Conservation (phyloP, 1,140 invertebrate species). For the Aleiodes sp. region DNA sequence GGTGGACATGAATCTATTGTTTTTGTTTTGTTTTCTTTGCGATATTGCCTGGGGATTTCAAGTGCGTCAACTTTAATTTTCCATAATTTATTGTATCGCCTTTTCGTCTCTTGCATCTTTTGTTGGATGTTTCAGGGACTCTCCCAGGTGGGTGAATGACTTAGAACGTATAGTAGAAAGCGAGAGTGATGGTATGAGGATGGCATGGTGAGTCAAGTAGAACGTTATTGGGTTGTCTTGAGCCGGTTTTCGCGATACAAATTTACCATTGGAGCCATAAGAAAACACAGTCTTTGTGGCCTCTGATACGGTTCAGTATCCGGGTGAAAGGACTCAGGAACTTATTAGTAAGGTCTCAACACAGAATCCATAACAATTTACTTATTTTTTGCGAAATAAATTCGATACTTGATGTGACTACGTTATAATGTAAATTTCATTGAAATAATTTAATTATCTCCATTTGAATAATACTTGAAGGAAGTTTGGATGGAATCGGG, state of each 20-base stretch:
- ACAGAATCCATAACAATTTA: conserved; percentile 7
- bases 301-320: background rate
- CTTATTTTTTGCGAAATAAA: conserved; percentile 14
- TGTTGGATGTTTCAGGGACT: too few species aligned
- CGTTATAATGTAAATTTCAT: conserved; percentile 12
- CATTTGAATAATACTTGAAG: conserved; percentile 7
- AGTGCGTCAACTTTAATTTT: too few species aligned
- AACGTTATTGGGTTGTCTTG: too few species aligned
- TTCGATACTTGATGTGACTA: background rate
- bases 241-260: background rate
- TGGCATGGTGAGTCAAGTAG: too few species aligned
- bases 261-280: background rate
- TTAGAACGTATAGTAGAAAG: too few species aligned
- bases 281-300: background rate
- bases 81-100: too few species aligned
- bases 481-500: too few species aligned
- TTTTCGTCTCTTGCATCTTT: too few species aligned
- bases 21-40: background rate
- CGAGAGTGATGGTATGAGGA: too few species aligned
- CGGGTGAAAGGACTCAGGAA: conserved; percentile 22
- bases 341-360: conserved; percentile 6
- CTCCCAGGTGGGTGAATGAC: too few species aligned
- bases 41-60: too few species aligned
- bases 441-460: background rate
- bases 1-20: background rate